Evolutionary conservation across 2,797 vertebrate genomes (phyloP).

Genomic region (Pipistrellus nathusii): DNA sequence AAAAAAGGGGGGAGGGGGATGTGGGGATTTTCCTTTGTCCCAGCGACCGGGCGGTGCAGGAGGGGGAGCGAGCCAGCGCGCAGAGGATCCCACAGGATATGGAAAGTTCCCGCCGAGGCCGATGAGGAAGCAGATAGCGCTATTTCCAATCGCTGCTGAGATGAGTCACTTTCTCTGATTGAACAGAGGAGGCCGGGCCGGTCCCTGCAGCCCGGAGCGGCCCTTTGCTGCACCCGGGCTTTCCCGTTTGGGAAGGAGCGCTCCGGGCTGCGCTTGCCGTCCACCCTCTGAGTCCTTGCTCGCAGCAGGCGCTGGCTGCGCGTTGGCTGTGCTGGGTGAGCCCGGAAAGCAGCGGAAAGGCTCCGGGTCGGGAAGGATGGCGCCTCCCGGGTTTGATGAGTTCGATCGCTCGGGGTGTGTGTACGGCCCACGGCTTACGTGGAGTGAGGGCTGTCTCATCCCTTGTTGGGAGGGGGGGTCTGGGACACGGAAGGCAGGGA

Average conservation of each 20-base stretch:
- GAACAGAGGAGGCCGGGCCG: not conserved
- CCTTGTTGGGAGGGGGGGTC: not conserved
- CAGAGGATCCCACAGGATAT: not conserved
- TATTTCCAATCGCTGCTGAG: not conserved
- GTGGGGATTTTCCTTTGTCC: not conserved
- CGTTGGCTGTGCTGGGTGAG: accelerated
- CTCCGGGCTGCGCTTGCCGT: no score
- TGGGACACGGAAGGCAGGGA: not conserved
- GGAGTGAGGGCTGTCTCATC: not conserved
- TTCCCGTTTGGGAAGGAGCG: no score
- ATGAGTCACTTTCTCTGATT: not conserved
- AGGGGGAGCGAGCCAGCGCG: not conserved
- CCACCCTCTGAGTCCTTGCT: no score
- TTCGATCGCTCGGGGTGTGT: not conserved
- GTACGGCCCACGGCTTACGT: accelerated
- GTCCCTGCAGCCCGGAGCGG: not conserved
- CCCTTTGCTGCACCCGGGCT: no score
- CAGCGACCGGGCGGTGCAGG: not conserved
- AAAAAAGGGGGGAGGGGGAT: not conserved
- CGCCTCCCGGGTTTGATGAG: not conserved
- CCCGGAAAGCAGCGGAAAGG: not conserved
- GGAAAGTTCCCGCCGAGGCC: not conserved
- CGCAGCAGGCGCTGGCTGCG: no score
- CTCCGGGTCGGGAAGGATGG: not conserved
- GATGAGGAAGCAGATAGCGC: accelerated